Percentiles rank a stretch among this genome's conserved stretches.
phyloP scores from a whole-genome alignment of 2,888 invertebrate species.

The Tipula unca region DNA sequence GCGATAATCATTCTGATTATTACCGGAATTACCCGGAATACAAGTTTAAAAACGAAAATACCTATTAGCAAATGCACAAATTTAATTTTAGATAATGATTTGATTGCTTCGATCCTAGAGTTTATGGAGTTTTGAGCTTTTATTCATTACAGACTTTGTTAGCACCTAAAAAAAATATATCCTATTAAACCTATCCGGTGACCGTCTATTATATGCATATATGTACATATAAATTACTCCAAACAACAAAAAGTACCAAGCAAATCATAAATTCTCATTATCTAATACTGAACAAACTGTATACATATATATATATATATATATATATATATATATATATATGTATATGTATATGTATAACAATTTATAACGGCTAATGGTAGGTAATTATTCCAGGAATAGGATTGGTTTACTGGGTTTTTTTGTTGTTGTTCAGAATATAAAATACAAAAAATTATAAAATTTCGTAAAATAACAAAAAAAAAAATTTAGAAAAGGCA shows the following conservation, averaged over 20 bases:
- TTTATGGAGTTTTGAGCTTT: too few relatives aligned
- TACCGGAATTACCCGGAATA: too few relatives aligned
- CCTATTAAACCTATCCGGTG: not conserved
- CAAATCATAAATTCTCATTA: not conserved
- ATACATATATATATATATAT: too few relatives aligned
- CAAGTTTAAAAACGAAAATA: too few relatives aligned
- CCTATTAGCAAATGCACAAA: too few relatives aligned
- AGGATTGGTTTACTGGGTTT: not conserved
- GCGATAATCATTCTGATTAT: too few relatives aligned
- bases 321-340: too few relatives aligned
- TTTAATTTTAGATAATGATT: too few relatives aligned
- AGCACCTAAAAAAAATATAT: not conserved
- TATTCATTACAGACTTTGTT: too few relatives aligned
- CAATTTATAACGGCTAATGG: not conserved
- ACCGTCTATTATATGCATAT: not conserved
- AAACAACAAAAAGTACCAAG: not conserved
- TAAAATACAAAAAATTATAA: not conserved
- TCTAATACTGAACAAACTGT: not conserved
- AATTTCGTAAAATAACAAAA: too few relatives aligned
- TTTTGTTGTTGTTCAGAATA: not conserved
- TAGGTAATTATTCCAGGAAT: slow-evolving; percentile 3
- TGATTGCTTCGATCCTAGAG: too few relatives aligned
- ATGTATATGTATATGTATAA: not conserved
- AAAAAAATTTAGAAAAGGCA: not conserved
- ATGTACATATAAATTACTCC: not conserved